A percentile compares a stretch with the other conserved stretches of the same genome.
Conservation (phyloP, 2,888 invertebrate species). For the Agrochola circellaris region DNA sequence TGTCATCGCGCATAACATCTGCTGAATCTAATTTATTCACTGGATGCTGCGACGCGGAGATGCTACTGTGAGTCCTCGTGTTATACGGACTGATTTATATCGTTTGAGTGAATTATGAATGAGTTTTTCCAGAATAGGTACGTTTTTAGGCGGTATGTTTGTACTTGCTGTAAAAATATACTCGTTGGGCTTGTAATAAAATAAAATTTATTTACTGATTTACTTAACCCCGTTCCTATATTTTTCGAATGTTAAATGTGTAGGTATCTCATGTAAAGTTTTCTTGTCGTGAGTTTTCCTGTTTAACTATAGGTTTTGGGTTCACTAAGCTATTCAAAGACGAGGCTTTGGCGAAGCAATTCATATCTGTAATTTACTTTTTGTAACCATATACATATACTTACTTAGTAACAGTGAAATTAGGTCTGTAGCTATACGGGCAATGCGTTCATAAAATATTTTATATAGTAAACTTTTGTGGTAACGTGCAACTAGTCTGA, state of each 20-base stretch:
- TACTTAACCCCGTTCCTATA: background rate
- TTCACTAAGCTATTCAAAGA: background rate
- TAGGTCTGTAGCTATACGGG: background rate
- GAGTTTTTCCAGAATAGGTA: constrained; percentile 36
- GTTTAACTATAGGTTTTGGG: background rate
- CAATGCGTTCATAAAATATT: background rate
- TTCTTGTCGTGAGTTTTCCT: background rate
- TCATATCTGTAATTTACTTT: background rate
- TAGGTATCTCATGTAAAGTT: too few species aligned
- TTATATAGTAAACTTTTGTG: background rate
- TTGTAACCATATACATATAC: background rate
- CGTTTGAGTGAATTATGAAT: constrained; percentile 52
- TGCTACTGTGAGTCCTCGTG: constrained; percentile 39
- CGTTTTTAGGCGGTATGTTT: background rate
- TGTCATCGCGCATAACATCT: constrained; percentile 80
- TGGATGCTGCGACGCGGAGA: constrained; percentile 48
- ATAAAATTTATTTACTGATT: background rate
- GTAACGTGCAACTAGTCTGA: background rate
- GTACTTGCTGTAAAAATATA: background rate
- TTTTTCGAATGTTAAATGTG: too few species aligned
- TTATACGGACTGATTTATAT: constrained; percentile 33
- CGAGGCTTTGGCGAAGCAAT: background rate
- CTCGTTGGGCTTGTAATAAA: background rate
- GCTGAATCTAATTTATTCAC: constrained; percentile 78
- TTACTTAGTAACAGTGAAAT: background rate